Percentiles rank a stretch among this genome's conserved stretches.
Evolutionary conservation across 2,113 vertebrate genomes (phyloP).

Genomic region (Erinaceus europaeus): DNA sequence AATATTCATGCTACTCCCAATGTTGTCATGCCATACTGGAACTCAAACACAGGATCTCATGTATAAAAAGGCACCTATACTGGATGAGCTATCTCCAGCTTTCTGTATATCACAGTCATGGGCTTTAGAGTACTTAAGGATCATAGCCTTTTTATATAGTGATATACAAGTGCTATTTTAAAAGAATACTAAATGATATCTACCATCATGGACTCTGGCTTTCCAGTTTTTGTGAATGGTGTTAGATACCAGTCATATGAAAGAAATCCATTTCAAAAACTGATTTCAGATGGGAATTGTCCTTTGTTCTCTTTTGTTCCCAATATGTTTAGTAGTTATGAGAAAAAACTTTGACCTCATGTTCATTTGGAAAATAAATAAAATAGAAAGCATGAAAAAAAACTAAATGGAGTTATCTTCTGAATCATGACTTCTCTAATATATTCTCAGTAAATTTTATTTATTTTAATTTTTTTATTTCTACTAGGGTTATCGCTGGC

Average conservation of each 20-base stretch:
- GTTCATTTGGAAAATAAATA: conserved; percentile 32
- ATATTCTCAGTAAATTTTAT: conserved; percentile 38
- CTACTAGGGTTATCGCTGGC: no score
- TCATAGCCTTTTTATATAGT: background rate
- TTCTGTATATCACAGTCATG: background rate
- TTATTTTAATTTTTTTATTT: background rate
- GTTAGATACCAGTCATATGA: background rate
- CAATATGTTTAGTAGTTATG: background rate
- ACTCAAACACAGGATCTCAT: no score
- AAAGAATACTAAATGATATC: conserved; percentile 3
- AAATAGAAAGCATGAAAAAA: background rate
- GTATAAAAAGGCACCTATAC: no score
- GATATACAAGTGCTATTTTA: background rate
- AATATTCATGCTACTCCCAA: no score
- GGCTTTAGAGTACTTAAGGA: background rate
- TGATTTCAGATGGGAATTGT: background rate
- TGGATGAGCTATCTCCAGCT: no score
- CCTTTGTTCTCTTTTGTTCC: background rate
- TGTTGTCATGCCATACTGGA: no score
- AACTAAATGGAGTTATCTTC: conserved; percentile 22
- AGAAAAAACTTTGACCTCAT: background rate
- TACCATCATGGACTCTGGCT: background rate
- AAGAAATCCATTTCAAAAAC: background rate
- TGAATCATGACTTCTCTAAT: background rate
- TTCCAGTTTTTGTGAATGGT: background rate